phyloP scores from a whole-genome alignment of 2,888 invertebrate genomes.

The Meiosimyza platycephala region DNA sequence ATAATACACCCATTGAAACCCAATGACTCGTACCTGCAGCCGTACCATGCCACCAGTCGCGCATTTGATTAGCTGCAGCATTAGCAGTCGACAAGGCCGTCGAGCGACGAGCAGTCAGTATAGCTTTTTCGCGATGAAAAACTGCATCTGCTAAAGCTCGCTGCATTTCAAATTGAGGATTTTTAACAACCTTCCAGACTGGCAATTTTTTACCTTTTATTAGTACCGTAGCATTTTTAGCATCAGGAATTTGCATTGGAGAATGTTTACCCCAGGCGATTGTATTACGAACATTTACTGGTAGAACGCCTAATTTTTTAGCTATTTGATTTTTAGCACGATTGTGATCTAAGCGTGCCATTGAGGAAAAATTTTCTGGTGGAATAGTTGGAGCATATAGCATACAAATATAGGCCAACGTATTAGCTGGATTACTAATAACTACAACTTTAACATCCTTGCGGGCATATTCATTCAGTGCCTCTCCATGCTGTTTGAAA shows the following conservation, averaged over 20 bases:
- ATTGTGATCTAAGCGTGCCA: conserved; percentile 97
- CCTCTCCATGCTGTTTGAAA: conserved; percentile 96
- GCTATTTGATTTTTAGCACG: conserved; percentile 89
- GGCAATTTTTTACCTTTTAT: conserved; percentile 70
- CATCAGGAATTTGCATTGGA: conserved; percentile 96
- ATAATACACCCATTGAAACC: conserved; percentile 95
- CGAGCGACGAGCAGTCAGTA: conserved; percentile 94
- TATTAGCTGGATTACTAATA: conserved; percentile 98
- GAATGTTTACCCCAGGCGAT: conserved; percentile 99
- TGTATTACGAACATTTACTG: conserved; percentile 84
- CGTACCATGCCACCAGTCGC: conserved; percentile 92
- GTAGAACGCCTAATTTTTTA: conserved; percentile 72
- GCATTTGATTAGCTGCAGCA: conserved; percentile 96
- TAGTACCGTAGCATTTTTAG: conserved; percentile 75
- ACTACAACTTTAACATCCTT: conserved; percentile 92
- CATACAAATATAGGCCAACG: conserved; percentile 93
- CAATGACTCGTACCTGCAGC: conserved; percentile 80
- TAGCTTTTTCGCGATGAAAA: conserved; percentile 94
- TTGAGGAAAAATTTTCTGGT: conserved; percentile 93
- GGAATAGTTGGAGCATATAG: conserved; percentile 95
- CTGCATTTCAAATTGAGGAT: conserved; percentile 80
- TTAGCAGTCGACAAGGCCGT: conserved; percentile 98
- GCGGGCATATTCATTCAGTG: conserved; percentile 86
- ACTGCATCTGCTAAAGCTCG: conserved; percentile 86
- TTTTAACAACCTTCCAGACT: conserved; percentile 78